Conservation (phyloP, 2,888 invertebrate genomes). For the Psylliodes chrysocephalus region DNA sequence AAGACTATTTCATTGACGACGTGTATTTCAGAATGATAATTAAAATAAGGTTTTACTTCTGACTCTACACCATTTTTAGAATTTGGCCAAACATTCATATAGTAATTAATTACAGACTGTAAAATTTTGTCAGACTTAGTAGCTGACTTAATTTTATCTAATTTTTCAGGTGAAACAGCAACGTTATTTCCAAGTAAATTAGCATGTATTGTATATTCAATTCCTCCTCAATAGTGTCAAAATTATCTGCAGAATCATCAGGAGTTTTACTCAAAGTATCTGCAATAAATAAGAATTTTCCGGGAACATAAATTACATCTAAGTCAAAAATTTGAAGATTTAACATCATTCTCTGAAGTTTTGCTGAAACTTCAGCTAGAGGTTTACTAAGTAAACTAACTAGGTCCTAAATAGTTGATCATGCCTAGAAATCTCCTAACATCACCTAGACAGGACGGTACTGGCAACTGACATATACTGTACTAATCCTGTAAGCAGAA, state of each 20-base stretch:
- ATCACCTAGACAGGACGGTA: constrained; percentile 6
- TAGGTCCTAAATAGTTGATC: constrained; percentile 46
- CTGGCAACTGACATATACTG: constrained; percentile 45
- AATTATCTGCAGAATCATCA: constrained; percentile 37
- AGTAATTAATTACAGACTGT: neutral
- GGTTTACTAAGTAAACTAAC: constrained; percentile 48
- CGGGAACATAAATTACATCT: constrained; percentile 46
- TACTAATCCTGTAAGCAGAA: constrained; percentile 37
- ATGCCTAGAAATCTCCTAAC: constrained; percentile 48
- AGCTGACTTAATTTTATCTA: neutral
- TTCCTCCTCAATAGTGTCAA: constrained; percentile 1
- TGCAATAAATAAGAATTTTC: constrained; percentile 47
- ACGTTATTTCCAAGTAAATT: constrained; percentile 6
- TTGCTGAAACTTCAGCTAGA: constrained; percentile 36
- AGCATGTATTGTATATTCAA: neutral
- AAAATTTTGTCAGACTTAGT: neutral
- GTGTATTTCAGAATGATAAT: neutral
- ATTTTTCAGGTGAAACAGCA: neutral
- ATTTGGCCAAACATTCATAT: neutral
- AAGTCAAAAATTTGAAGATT: constrained; percentile 46
- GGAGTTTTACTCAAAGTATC: constrained; percentile 39
- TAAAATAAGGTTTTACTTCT: neutral
- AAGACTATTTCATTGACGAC: neutral
- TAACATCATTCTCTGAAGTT: constrained; percentile 51
- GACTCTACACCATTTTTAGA: neutral